Evolutionary conservation across 2,888 invertebrate genomes (phyloP).

Genomic region (Eremobia ochroleuca): DNA sequence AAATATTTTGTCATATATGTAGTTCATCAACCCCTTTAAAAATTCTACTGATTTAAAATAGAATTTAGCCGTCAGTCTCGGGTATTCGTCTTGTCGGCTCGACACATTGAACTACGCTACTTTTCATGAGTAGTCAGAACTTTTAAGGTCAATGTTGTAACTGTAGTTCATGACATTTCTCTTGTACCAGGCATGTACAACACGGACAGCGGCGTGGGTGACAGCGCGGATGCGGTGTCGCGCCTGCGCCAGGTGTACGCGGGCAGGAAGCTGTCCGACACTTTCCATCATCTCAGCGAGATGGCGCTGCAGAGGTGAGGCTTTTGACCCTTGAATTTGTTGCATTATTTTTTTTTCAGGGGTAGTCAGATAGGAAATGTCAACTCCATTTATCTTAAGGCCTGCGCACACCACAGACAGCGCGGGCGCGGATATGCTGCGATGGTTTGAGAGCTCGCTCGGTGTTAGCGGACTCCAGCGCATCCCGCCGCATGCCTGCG

Average conservation of each 20-base stretch:
- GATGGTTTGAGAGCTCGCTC: too few relatives aligned
- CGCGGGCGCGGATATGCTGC: too few relatives aligned
- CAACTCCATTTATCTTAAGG: too few relatives aligned
- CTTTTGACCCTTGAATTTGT: neutral
- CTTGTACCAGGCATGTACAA: slow-evolving; percentile 80
- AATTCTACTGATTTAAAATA: neutral
- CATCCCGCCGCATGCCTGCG: too few relatives aligned
- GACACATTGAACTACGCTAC: neutral
- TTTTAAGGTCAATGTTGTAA: neutral
- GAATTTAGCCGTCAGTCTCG: neutral
- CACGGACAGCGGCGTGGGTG: slow-evolving; percentile 88
- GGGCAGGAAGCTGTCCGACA: slow-evolving; percentile 93
- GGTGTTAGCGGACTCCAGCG: too few relatives aligned
- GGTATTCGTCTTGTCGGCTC: neutral
- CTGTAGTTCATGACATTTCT: neutral
- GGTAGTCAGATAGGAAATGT: too few relatives aligned
- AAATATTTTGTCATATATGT: neutral
- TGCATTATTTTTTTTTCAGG: too few relatives aligned
- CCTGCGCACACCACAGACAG: too few relatives aligned
- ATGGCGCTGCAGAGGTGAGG: slow-evolving; percentile 92
- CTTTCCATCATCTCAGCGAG: slow-evolving; percentile 95
- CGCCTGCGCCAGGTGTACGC: slow-evolving; percentile 88
- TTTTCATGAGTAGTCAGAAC: too few relatives aligned
- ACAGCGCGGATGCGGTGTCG: slow-evolving; percentile 84
- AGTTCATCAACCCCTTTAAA: neutral